A percentile compares a stretch with the other conserved stretches of the same genome.
phyloP scores from a whole-genome alignment of 2,113 vertebrate species.

The Origma solitaria region DNA sequence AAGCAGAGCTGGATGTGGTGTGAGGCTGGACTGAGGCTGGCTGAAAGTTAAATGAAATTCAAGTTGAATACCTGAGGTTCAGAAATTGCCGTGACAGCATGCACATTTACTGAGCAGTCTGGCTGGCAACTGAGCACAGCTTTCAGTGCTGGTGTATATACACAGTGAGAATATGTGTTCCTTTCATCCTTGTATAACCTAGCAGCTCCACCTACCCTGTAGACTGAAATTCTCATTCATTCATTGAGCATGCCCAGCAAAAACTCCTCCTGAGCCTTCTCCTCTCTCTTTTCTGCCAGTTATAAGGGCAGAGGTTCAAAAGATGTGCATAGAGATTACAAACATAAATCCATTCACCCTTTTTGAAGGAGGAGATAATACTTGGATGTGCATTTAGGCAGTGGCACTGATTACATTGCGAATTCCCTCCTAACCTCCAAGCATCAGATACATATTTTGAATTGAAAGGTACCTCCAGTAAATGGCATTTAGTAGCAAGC shows the following conservation, averaged over 20 bases:
- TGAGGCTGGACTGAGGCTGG: not conserved
- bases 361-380: not conserved
- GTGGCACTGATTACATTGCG: not conserved
- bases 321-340: not conserved
- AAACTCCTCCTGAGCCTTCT: not conserved
- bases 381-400: not conserved
- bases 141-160: not conserved
- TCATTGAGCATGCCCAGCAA: not conserved
- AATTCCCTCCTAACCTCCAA: not conserved
- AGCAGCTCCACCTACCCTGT: conserved; percentile 26
- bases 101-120: not conserved
- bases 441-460: not conserved
- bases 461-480: not conserved
- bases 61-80: not conserved
- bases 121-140: conserved; percentile 21
- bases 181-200: not conserved
- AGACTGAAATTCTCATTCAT: not conserved
- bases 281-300: not conserved
- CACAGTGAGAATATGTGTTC: not conserved
- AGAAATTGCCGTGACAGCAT: not conserved
- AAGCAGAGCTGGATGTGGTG: not conserved
- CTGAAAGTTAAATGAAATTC: not conserved
- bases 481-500: not conserved
- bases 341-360: not conserved
- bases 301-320: not conserved